Percentiles rank a stretch among this genome's conserved stretches.
Evolutionary conservation across 2,888 invertebrate species (phyloP).

Genomic region (Drosophila mimica): DNA sequence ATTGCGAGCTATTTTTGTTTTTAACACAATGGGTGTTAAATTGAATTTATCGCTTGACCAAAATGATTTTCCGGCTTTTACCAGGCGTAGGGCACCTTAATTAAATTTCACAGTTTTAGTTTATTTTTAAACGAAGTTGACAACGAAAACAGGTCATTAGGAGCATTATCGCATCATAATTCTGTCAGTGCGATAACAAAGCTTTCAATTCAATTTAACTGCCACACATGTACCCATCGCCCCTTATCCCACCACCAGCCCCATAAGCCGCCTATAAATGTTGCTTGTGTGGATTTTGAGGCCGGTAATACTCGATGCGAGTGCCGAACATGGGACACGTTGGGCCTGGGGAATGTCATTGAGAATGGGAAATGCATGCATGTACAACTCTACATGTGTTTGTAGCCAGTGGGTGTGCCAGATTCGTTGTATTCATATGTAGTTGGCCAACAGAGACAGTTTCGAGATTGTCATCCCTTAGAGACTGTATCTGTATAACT

Average conservation of each 20-base stretch:
- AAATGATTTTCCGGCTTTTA: constrained; percentile 66
- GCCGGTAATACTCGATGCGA: constrained; percentile 50
- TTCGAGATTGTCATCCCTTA: constrained; percentile 67
- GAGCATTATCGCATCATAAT: constrained; percentile 79
- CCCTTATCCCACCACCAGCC: not conserved
- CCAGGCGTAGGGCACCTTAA: constrained; percentile 57
- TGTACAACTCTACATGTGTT: constrained; percentile 14
- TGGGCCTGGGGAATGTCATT: constrained; percentile 15
- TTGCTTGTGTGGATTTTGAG: constrained; percentile 48
- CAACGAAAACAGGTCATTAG: constrained; percentile 80
- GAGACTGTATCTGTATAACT: constrained; percentile 35
- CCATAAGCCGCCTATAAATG: constrained; percentile 18
- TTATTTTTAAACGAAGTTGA: constrained; percentile 78
- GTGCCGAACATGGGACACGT: constrained; percentile 18
- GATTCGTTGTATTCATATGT: constrained; percentile 67
- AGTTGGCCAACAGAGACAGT: constrained; percentile 64
- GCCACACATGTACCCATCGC: constrained; percentile 37
- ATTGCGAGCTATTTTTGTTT: constrained; percentile 67
- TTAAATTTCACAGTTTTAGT: constrained; percentile 74
- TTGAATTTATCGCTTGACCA: constrained; percentile 75
- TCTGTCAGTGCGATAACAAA: constrained; percentile 77
- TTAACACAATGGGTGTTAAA: constrained; percentile 68
- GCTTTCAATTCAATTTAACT: constrained; percentile 76
- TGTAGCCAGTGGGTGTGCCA: constrained; percentile 31
- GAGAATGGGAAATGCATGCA: constrained; percentile 42